These are phyloP conservation scores for Erebia aethiops DNA, from an alignment of 2,888 invertebrate genomes.

Conservation along the genomic window DNA sequence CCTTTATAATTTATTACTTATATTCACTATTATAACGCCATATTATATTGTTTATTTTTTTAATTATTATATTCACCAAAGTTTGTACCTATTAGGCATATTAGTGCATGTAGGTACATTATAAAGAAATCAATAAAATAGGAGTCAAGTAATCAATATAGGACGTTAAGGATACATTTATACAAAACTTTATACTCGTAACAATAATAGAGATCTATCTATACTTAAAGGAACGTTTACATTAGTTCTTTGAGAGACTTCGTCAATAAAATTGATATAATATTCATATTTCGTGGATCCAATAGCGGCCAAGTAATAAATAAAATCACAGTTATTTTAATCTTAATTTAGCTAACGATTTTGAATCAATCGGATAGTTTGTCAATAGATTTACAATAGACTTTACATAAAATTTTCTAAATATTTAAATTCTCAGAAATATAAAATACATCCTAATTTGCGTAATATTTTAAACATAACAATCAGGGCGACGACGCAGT, in stretches of 20 bases:
- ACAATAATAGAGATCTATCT: slow-evolving; percentile 79
- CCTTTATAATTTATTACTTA: too few relatives aligned
- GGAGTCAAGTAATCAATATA: neutral
- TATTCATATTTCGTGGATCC: slow-evolving; percentile 46
- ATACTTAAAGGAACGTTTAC: slow-evolving; percentile 80
- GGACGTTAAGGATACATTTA: slow-evolving; percentile 28
- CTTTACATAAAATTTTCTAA: slow-evolving; percentile 50
- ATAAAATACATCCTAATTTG: slow-evolving; percentile 60
- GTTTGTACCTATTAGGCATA: neutral
- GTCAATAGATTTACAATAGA: slow-evolving; percentile 50
- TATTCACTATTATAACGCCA: too few relatives aligned
- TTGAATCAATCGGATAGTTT: slow-evolving; percentile 49
- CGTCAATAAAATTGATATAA: slow-evolving; percentile 42
- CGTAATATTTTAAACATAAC: slow-evolving; percentile 79
- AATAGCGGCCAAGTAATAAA: slow-evolving; percentile 73
- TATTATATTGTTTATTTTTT: neutral
- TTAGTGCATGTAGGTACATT: too few relatives aligned
- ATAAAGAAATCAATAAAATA: slow-evolving; percentile 5
- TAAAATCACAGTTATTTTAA: slow-evolving; percentile 78
- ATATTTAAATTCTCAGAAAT: slow-evolving; percentile 65
- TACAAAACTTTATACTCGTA: slow-evolving; percentile 59
- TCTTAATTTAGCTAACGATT: slow-evolving; percentile 71
- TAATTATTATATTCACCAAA: neutral
- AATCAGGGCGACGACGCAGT: slow-evolving; percentile 51
- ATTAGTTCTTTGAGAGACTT: slow-evolving; percentile 71